These are phyloP conservation scores for Tigriopus californicus DNA, from an alignment of 2,888 invertebrate genomes.

Conservation along the genomic window DNA sequence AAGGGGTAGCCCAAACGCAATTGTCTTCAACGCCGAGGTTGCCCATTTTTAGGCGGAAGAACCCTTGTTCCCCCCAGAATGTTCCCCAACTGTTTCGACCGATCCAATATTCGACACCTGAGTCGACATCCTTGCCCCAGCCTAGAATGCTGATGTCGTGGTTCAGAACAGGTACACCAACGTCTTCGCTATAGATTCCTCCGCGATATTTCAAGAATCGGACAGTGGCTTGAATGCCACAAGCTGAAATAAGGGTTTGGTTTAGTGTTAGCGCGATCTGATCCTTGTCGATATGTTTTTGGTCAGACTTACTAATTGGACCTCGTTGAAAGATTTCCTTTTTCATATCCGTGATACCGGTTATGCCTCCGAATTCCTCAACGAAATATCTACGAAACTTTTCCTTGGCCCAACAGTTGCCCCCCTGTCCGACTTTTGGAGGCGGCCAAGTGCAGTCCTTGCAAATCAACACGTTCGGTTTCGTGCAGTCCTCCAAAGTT, in stretches of 20 bases:
- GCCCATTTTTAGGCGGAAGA: constrained; percentile 13
- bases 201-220: constrained; percentile 7
- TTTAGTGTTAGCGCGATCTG: background rate
- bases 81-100: constrained; percentile 16
- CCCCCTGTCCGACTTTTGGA: background rate
- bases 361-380: constrained; percentile 4
- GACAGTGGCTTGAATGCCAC: constrained; percentile 10
- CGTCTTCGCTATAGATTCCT: constrained; percentile 11
- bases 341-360: constrained; percentile 13
- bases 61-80: constrained; percentile 14
- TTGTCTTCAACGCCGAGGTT: constrained; percentile 13
- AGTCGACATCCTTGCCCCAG: constrained; percentile 6
- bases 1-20: constrained; percentile 13
- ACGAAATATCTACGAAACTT: constrained; percentile 10
- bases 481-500: constrained; percentile 5
- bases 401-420: constrained; percentile 10
- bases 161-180: background rate
- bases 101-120: constrained; percentile 15
- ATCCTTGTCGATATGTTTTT: background rate
- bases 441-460: constrained; percentile 15
- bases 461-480: constrained; percentile 9
- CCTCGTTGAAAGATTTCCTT: constrained; percentile 14
- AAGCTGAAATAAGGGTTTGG: background rate
- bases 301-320: constrained; percentile 6
- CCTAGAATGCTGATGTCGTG: constrained; percentile 14